phyloP scores from a whole-genome alignment of 2,797 vertebrate genomes.

The Schizopygopsis pylzovi region DNA sequence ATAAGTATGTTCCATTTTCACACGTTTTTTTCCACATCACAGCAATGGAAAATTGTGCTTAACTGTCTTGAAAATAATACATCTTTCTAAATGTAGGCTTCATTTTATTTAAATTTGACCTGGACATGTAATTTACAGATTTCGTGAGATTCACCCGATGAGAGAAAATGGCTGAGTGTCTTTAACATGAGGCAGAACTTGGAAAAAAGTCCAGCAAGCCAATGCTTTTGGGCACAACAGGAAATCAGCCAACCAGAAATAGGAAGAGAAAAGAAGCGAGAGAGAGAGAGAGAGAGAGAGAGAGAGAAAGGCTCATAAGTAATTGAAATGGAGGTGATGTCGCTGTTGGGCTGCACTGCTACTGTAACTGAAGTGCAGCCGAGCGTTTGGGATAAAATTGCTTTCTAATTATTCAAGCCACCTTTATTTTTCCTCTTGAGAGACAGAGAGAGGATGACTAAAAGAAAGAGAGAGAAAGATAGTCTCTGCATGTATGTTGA shows the following conservation, averaged over 20 bases:
- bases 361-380: constrained; percentile 62
- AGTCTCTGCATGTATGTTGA: constrained; percentile 16
- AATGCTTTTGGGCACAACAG: constrained; percentile 48
- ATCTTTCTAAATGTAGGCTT: not conserved
- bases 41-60: not conserved
- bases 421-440: constrained; percentile 45
- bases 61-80: not conserved
- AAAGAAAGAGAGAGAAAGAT: constrained; percentile 9
- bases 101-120: not conserved
- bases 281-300: constrained; percentile 25
- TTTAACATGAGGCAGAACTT: constrained; percentile 14
- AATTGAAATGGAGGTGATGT: constrained; percentile 52
- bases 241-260: constrained; percentile 45
- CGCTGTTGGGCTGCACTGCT: constrained; percentile 47
- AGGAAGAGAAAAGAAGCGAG: constrained; percentile 29
- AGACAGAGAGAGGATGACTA: not conserved
- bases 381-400: constrained; percentile 65
- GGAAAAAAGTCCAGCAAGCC: constrained; percentile 1
- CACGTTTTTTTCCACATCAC: not conserved
- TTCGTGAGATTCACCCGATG: not conserved
- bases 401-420: constrained; percentile 68
- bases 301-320: constrained; percentile 28
- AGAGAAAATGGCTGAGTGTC: constrained; percentile 3
- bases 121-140: not conserved
- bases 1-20: not conserved